Base-by-base conservation (phyloP, 1,140 invertebrate species). In the Drosophila pseudoananassae region DNA sequence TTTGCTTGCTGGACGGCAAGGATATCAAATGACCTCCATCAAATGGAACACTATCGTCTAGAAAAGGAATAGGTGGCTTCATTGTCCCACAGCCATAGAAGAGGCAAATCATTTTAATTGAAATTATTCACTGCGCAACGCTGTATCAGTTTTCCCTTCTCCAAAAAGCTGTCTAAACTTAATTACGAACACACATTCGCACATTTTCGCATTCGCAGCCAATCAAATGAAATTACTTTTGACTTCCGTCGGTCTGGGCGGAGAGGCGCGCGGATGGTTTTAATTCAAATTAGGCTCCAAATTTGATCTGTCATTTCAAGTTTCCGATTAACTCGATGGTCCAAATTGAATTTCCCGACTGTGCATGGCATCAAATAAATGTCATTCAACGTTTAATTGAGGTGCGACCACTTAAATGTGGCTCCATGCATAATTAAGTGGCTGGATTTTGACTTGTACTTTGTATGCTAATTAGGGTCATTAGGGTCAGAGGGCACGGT, bases 301-400 rank as follows among this genome's bases (percentile, higher is more conserved):
- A 69, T 69, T 71, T 58, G 53, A 69, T 69, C 38, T 69, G 46
- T 47, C 64, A 71, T 52, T 71, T 46, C 14, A 33, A 54, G 69
- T 69, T 69, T 23, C 47, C 23, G 36, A 71, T 69, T 66, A 66
- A 65, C 52, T 66, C 25, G 40, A 36, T 43, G 64, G 53, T 17
- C 40, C 63, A 58, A 71, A 71, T 51, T 70, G 51, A 70, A 66
- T 70, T 70, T 20, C 17, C 33, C 46, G 17, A 50, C 23, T 36
- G n/a, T 45, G 40, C 54, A 14, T 40, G 27, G 29, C 17, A 46
- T 64, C 40, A 20, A 64, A 64, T 64, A 60, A 64, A 46, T 47
- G 55, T 47, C 40, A 60, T 64, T 59, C 27, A 14, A 43, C 54
- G 43, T 40, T 46, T 46, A 60, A 64, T 63, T 63, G 14, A 40